Evolutionary conservation across 2,888 invertebrate genomes (phyloP).

Genomic region (Eristalinus aeneus): DNA sequence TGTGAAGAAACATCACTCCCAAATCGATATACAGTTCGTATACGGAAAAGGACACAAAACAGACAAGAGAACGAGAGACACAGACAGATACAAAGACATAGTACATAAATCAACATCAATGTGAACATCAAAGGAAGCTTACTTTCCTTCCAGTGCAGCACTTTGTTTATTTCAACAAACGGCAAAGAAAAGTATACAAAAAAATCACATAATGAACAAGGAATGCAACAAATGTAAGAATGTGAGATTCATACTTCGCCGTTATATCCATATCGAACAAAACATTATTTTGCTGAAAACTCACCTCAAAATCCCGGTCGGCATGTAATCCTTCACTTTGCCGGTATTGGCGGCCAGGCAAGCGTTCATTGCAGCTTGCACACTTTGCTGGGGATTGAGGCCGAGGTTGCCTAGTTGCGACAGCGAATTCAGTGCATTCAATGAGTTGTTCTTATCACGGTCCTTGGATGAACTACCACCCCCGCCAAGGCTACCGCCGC

Average conservation of each 20-base stretch:
- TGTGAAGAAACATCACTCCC: background rate
- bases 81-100: conserved; percentile 57
- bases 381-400: conserved; percentile 80
- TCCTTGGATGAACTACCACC: conserved; percentile 74
- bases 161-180: conserved; percentile 78
- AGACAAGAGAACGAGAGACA: conserved; percentile 46
- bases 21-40: conserved; percentile 17
- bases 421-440: conserved; percentile 80
- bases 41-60: conserved; percentile 37
- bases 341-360: conserved; percentile 79
- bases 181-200: conserved; percentile 67
- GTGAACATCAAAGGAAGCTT: conserved; percentile 78
- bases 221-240: conserved; percentile 60
- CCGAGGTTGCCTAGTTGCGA: conserved; percentile 80
- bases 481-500: conserved; percentile 34
- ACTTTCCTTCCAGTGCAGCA: conserved; percentile 88
- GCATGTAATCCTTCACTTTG: conserved; percentile 80
- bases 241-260: conserved; percentile 53
- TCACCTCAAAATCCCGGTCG: conserved; percentile 82
- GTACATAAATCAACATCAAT: conserved; percentile 69
- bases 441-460: conserved; percentile 79
- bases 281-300: conserved; percentile 59
- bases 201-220: conserved; percentile 71
- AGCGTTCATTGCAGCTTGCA: conserved; percentile 81
- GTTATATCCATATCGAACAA: conserved; percentile 38